Conservation (phyloP, 2,888 invertebrate genomes). For the Caenorhabditis sp. region DNA sequence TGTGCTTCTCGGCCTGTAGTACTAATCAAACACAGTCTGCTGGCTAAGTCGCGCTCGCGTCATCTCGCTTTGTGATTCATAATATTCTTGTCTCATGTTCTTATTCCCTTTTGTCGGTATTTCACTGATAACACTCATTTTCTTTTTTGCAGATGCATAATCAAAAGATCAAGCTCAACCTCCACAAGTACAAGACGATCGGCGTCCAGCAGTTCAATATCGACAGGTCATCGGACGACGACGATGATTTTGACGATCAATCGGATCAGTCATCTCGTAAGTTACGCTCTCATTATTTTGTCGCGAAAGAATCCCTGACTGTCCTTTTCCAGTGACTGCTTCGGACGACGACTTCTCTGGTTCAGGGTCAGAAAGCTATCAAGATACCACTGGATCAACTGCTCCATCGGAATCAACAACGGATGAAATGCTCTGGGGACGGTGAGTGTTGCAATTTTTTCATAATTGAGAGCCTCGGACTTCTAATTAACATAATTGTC, state of each 20-base stretch:
- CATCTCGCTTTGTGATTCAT: conserved; percentile 15
- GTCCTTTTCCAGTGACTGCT: conserved; percentile 33
- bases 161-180: conserved; percentile 44
- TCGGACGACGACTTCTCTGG: conserved; percentile 55
- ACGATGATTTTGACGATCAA: conserved; percentile 49
- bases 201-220: conserved; percentile 54
- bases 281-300: background rate
- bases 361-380: conserved; percentile 56
- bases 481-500: background rate
- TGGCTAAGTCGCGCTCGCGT: background rate
- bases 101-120: background rate
- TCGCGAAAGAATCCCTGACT: background rate
- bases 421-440: conserved; percentile 51
- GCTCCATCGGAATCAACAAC: conserved; percentile 57
- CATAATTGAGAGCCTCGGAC: background rate
- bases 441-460: conserved; percentile 30
- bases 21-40: conserved; percentile 24
- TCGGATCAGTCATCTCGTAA: conserved; percentile 62
- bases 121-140: background rate
- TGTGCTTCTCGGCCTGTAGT: conserved; percentile 9
- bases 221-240: conserved; percentile 54
- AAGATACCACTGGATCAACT: conserved; percentile 57
- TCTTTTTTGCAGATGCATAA: conserved; percentile 26
- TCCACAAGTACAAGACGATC: conserved; percentile 59
- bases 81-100: background rate